Conservation (phyloP, 23 tunicate species). For the Ascidia mentula region DNA sequence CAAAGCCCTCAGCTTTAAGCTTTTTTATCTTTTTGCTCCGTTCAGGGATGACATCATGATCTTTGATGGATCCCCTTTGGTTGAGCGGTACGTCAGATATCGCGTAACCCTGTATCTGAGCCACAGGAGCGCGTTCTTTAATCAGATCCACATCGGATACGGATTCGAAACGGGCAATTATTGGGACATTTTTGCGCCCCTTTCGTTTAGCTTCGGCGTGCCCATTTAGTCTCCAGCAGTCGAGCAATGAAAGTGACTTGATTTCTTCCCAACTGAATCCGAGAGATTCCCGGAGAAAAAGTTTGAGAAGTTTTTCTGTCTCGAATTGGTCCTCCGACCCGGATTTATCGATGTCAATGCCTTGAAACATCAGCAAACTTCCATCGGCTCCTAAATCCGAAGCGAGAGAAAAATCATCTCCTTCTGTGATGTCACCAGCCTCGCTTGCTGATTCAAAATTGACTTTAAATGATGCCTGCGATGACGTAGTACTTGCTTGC, state of each 20-base stretch:
- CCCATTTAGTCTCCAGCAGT: slow-evolving; percentile 14
- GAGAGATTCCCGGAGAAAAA: slow-evolving; percentile 52
- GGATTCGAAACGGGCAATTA: slow-evolving; percentile 4
- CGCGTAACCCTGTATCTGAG: slow-evolving; percentile 41
- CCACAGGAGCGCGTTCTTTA: slow-evolving; percentile 28
- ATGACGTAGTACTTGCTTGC: slow-evolving; percentile 11
- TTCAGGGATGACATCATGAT: not conserved
- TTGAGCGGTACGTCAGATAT: slow-evolving; percentile 16
- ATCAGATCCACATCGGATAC: slow-evolving; percentile 38
- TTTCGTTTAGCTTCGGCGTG: not conserved
- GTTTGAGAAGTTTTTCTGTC: slow-evolving; percentile 12
- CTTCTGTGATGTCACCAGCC: not conserved
- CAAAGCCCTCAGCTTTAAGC: not conserved
- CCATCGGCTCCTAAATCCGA: not conserved
- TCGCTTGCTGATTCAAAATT: slow-evolving; percentile 9
- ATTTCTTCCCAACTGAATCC: slow-evolving; percentile 56
- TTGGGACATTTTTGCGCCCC: not conserved
- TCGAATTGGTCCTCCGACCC: slow-evolving; percentile 18
- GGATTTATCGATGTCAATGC: not conserved
- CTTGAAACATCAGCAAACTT: slow-evolving; percentile 1
- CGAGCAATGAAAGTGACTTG: slow-evolving; percentile 21
- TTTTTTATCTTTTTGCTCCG: not conserved
- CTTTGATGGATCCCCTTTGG: not conserved
- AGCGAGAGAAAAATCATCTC: not conserved
- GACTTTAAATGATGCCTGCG: not conserved